Conservation (phyloP, 2,888 invertebrate species). For the Ophioninae sp. region DNA sequence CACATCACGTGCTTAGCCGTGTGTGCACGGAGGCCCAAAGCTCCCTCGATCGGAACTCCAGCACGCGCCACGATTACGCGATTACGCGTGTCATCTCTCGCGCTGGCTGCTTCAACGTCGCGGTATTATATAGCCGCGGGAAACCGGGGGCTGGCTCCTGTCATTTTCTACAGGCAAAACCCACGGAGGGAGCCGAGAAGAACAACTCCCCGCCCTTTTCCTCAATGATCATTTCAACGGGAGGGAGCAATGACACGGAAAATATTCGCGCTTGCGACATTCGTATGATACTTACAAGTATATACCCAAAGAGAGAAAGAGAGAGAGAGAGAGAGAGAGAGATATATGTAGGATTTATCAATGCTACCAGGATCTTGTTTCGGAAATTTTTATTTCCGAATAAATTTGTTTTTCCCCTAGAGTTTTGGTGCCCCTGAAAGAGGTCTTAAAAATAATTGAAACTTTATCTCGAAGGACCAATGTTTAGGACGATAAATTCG, state of each 20-base stretch:
- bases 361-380: too few relatives aligned
- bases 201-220: slow-evolving; percentile 21
- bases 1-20: slow-evolving; percentile 70
- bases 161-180: slow-evolving; percentile 34
- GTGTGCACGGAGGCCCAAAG: slow-evolving; percentile 71
- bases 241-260: slow-evolving; percentile 69
- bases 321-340: too few relatives aligned
- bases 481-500: too few relatives aligned
- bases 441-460: too few relatives aligned
- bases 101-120: slow-evolving; percentile 44
- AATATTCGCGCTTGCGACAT: slow-evolving; percentile 63
- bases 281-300: slow-evolving; percentile 39
- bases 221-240: slow-evolving; percentile 42
- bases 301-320: too few relatives aligned
- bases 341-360: too few relatives aligned
- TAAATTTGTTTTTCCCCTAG: too few relatives aligned
- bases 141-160: slow-evolving; percentile 32
- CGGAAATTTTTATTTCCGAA: too few relatives aligned
- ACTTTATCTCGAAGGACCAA: too few relatives aligned
- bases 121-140: slow-evolving; percentile 36
- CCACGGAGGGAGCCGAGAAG: slow-evolving; percentile 35
- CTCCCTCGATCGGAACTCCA: slow-evolving; percentile 79
- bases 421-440: too few relatives aligned
- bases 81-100: slow-evolving; percentile 80
- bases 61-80: slow-evolving; percentile 81